These are phyloP conservation scores for Aeoliscus strigatus DNA, from an alignment of 2,797 vertebrate species.

Conservation along the genomic window DNA sequence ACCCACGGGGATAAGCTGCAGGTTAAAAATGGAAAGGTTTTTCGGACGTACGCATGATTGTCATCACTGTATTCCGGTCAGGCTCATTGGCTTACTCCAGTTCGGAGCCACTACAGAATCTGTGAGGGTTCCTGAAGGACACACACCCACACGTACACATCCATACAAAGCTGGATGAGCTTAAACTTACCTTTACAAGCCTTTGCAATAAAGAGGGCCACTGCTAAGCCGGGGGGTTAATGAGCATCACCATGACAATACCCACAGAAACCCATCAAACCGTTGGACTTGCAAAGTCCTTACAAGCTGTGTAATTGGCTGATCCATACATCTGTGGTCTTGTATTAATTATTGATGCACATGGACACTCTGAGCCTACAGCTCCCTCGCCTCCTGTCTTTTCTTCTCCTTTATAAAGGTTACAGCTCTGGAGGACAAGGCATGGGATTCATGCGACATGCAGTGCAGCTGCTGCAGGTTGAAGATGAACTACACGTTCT, in stretches of 20 bases:
- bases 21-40: too few relatives aligned
- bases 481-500: too few relatives aligned
- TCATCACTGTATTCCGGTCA: too few relatives aligned
- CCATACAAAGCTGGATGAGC: background rate
- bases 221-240: constrained; percentile 33
- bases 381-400: constrained; percentile 17
- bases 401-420: constrained; percentile 20
- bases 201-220: constrained; percentile 5
- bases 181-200: constrained; percentile 7
- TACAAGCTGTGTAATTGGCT: constrained; percentile 42
- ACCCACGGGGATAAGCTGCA: too few relatives aligned
- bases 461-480: constrained; percentile 16
- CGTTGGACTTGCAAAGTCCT: constrained; percentile 25
- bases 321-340: constrained; percentile 34
- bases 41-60: too few relatives aligned
- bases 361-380: constrained; percentile 5
- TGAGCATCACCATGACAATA: constrained; percentile 17
- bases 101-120: too few relatives aligned
- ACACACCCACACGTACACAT: background rate
- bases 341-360: constrained; percentile 47
- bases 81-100: too few relatives aligned
- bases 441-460: constrained; percentile 21
- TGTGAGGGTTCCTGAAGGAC: too few relatives aligned
- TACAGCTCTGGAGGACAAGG: constrained; percentile 16
- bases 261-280: constrained; percentile 25